Evolutionary conservation across 2,797 vertebrate species (phyloP).

Genomic region (Gallinago stenura): DNA sequence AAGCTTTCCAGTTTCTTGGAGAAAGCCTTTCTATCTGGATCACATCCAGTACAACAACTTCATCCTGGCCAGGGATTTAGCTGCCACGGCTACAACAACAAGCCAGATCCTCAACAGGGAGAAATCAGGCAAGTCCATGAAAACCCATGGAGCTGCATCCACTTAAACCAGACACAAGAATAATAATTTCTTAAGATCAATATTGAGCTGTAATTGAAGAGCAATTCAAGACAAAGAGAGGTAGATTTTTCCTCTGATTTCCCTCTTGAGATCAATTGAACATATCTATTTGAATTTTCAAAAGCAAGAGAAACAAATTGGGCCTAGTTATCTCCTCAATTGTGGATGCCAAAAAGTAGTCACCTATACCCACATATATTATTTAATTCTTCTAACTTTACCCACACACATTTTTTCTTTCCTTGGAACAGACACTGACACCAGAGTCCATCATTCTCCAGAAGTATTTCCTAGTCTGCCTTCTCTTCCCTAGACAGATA

Average conservation of each 20-base stretch:
- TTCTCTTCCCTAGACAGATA: conserved; percentile 51
- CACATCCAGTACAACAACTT: not conserved
- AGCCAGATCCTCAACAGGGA: not conserved
- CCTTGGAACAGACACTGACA: conserved; percentile 4
- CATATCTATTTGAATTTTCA: not conserved
- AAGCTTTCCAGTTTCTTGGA: not conserved
- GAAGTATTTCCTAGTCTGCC: conserved; percentile 54
- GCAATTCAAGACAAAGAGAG: not conserved
- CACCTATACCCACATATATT: not conserved
- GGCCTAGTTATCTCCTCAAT: not conserved
- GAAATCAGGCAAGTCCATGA: not conserved
- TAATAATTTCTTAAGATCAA: not conserved
- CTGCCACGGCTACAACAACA: not conserved
- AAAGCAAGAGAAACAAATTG: not conserved
- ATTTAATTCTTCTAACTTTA: not conserved
- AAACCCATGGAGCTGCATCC: not conserved
- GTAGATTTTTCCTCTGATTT: not conserved
- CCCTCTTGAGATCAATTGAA: not conserved
- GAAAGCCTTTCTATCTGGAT: not conserved
- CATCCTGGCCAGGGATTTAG: not conserved
- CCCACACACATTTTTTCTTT: not conserved
- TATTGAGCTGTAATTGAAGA: not conserved
- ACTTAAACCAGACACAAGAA: not conserved
- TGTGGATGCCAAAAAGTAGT: not conserved
- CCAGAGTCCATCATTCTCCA: conserved; percentile 12